These are phyloP conservation scores for Sebastes nivosus DNA, from an alignment of 2,797 vertebrate species.

Conservation along the genomic window DNA sequence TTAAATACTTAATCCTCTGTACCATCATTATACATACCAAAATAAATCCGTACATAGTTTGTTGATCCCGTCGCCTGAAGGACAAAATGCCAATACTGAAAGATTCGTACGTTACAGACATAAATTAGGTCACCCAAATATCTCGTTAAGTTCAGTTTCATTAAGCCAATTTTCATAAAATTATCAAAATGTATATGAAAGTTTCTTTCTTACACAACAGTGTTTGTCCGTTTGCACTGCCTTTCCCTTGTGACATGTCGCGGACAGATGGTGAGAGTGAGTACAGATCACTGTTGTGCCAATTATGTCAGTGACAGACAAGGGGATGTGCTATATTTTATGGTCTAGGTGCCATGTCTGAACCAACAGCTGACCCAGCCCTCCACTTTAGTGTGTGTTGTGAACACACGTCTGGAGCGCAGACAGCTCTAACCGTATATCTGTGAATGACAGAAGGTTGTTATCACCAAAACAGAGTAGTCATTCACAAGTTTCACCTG, in stretches of 20 bases:
- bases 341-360: slow-evolving; percentile 42
- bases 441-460: slow-evolving; percentile 16
- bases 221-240: neutral
- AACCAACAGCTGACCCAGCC: slow-evolving; percentile 58
- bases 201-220: neutral
- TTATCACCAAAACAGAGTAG: slow-evolving; percentile 14
- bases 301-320: slow-evolving; percentile 47
- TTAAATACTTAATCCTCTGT: slow-evolving; percentile 73
- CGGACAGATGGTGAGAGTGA: slow-evolving; percentile 42
- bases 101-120: slow-evolving; percentile 6
- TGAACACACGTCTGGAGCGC: slow-evolving; percentile 23
- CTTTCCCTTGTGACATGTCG: slow-evolving; percentile 31
- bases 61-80: slow-evolving; percentile 55
- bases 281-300: slow-evolving; percentile 49
- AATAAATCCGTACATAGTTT: slow-evolving; percentile 66
- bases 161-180: neutral
- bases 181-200: neutral
- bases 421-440: slow-evolving; percentile 19
- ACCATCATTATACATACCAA: slow-evolving; percentile 74
- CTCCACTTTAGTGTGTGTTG: slow-evolving; percentile 30
- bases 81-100: slow-evolving; percentile 58
- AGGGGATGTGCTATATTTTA: slow-evolving; percentile 41
- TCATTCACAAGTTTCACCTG: slow-evolving; percentile 28
- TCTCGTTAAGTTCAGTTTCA: neutral
- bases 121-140: slow-evolving; percentile 1